Evolutionary conservation across 2,797 vertebrate genomes (phyloP).

Genomic region (Amblyopsis hoosieri): DNA sequence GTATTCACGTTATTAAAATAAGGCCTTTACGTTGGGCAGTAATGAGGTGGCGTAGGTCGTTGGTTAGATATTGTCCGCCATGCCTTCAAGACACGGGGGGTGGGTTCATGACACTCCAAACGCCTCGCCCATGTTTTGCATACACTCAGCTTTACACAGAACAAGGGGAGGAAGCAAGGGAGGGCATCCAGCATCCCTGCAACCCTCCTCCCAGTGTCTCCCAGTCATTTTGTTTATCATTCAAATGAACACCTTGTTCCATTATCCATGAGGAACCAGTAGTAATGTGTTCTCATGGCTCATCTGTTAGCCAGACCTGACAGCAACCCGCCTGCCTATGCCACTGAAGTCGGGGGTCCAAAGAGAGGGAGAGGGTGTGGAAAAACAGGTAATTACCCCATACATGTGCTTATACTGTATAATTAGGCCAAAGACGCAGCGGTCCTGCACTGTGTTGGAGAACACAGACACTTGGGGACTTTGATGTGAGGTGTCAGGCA

Average conservation of each 20-base stretch:
- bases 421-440: constrained; percentile 71
- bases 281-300: constrained; percentile 65
- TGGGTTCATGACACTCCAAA: constrained; percentile 63
- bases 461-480: constrained; percentile 57
- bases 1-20: constrained; percentile 57
- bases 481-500: constrained; percentile 67
- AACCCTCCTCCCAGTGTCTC: constrained; percentile 70
- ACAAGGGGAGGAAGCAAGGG: constrained; percentile 18
- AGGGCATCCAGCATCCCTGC: constrained; percentile 51
- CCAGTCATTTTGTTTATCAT: constrained; percentile 84
- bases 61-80: constrained; percentile 79
- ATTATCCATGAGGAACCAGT: constrained; percentile 81
- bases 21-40: constrained; percentile 58
- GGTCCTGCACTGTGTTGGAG: constrained; percentile 58
- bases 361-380: constrained; percentile 43
- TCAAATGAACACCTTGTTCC: constrained; percentile 82
- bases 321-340: constrained; percentile 52
- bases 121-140: constrained; percentile 73
- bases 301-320: constrained; percentile 62
- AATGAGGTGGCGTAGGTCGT: constrained; percentile 63
- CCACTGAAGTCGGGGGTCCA: constrained; percentile 66
- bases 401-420: constrained; percentile 62
- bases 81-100: constrained; percentile 78
- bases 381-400: constrained; percentile 78
- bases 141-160: constrained; percentile 66